Evolutionary conservation across 2,797 vertebrate species (phyloP).

Genomic region (Euphonia xanthogaster): DNA sequence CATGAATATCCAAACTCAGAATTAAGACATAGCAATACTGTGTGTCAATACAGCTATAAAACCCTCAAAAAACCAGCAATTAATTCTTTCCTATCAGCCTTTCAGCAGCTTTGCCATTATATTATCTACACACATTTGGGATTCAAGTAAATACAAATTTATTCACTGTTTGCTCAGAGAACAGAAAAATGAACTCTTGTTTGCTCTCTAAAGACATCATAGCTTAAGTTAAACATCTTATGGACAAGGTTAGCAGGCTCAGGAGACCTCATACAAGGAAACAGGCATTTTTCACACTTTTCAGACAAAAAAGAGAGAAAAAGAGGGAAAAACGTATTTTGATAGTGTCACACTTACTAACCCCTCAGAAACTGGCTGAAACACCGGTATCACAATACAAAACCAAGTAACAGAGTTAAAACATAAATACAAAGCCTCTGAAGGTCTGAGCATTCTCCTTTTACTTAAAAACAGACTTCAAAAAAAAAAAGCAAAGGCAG

Average conservation of each 20-base stretch:
- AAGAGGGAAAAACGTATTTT: neutral
- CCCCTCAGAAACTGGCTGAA: neutral
- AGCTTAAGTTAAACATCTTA: neutral
- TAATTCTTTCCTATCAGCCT: neutral
- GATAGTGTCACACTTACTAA: neutral
- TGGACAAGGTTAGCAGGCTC: neutral
- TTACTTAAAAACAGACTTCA: neutral
- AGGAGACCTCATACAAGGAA: neutral
- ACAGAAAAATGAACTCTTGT: neutral
- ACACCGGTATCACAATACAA: neutral
- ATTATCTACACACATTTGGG: neutral
- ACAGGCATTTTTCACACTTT: neutral
- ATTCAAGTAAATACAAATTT: neutral
- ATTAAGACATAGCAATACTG: neutral
- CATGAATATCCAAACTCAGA: neutral
- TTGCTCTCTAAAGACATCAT: neutral
- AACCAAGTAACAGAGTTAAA: neutral
- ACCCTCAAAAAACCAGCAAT: fast-evolving
- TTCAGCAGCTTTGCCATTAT: neutral
- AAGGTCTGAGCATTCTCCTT: neutral
- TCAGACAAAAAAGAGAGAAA: neutral
- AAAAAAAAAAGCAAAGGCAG: fast-evolving
- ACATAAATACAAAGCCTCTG: neutral
- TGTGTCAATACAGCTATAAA: neutral
- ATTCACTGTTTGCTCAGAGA: neutral